These are phyloP conservation scores for Pogonus chalceus DNA, from an alignment of 1,140 invertebrate species.

Conservation along the genomic window DNA sequence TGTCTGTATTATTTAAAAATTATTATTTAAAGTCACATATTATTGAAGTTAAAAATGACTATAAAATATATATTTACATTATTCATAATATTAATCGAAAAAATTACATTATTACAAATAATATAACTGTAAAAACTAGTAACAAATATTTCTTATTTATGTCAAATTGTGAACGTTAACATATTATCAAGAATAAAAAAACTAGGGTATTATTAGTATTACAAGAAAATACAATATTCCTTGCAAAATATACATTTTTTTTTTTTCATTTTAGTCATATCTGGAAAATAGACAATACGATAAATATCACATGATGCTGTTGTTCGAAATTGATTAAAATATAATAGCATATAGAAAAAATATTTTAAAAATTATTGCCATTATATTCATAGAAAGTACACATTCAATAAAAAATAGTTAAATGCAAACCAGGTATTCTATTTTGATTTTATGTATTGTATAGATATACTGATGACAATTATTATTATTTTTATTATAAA, in stretches of 20 bases:
- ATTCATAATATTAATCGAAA: too few species aligned
- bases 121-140: too few species aligned
- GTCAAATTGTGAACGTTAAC: not conserved
- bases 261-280: not conserved
- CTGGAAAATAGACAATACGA: not conserved
- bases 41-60: too few species aligned
- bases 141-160: constrained; percentile 1
- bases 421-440: too few species aligned
- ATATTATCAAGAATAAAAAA: not conserved
- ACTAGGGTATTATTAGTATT: not conserved
- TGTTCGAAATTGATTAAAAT: constrained; percentile 1
- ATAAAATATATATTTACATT: too few species aligned
- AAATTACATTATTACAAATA: too few species aligned
- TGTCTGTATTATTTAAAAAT: too few species aligned
- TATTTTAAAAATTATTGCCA: not conserved
- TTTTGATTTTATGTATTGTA: too few species aligned
- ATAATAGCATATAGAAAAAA: not conserved
- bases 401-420: too few species aligned
- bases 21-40: too few species aligned
- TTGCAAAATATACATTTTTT: not conserved
- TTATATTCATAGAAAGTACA: constrained; percentile 4
- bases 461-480: too few species aligned
- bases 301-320: constrained; percentile 5
- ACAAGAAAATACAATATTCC: not conserved
- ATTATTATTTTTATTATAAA: too few species aligned